Evolutionary conservation across 2,797 vertebrate genomes (phyloP).

Genomic region (Siniperca obscura): DNA sequence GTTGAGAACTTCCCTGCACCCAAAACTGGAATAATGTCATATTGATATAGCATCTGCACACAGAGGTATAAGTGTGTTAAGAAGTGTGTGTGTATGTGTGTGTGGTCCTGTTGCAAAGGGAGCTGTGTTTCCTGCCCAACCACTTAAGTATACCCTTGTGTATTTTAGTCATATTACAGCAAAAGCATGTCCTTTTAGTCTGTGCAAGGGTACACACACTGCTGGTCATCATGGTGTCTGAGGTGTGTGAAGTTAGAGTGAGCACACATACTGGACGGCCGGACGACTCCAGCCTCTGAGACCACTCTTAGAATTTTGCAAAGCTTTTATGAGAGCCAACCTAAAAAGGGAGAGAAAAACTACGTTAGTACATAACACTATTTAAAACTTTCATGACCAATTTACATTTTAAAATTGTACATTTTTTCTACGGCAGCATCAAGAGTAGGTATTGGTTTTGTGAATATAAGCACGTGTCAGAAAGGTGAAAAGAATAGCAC

Average conservation of each 20-base stretch:
- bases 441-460: constrained; percentile 8
- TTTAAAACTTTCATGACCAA: background rate
- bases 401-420: background rate
- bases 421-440: background rate
- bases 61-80: constrained; percentile 57
- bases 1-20: constrained; percentile 61
- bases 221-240: constrained; percentile 68
- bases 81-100: constrained; percentile 23
- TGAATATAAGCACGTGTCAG: constrained; percentile 66
- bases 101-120: constrained; percentile 5
- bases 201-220: constrained; percentile 66
- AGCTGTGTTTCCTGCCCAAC: constrained; percentile 15
- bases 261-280: constrained; percentile 57
- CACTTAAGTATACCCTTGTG: constrained; percentile 29
- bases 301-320: constrained; percentile 42
- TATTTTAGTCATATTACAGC: constrained; percentile 56
- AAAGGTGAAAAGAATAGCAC: constrained; percentile 64
- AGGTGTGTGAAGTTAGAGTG: constrained; percentile 56
- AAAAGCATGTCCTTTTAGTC: constrained; percentile 32
- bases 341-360: constrained; percentile 56
- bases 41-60: constrained; percentile 57
- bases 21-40: constrained; percentile 55
- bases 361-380: constrained; percentile 23
- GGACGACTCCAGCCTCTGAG: constrained; percentile 53
- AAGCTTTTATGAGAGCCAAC: constrained; percentile 75